phyloP scores from a whole-genome alignment of 2,797 vertebrate species.

The Anas acuta region DNA sequence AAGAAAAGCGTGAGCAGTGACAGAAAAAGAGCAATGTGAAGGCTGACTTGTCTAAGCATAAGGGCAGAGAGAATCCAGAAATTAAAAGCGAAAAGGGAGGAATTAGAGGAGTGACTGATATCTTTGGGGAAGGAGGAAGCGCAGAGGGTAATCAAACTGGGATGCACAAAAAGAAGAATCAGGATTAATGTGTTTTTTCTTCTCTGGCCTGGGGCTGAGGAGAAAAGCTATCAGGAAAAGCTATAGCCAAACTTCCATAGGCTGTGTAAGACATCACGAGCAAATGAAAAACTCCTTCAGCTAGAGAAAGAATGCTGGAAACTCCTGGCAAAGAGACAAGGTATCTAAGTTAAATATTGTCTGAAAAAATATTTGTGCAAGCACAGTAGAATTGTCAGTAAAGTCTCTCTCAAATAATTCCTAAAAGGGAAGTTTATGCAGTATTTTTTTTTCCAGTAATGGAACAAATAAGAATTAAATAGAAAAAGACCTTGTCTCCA shows the following conservation, averaged over 20 bases:
- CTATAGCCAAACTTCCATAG: not conserved
- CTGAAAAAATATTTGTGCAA: not conserved
- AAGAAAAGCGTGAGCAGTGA: not conserved
- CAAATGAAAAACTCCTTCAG: not conserved
- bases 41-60: not conserved
- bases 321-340: not conserved
- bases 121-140: not conserved
- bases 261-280: not conserved
- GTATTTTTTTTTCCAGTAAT: not conserved
- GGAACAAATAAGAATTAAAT: not conserved
- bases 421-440: not conserved
- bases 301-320: not conserved
- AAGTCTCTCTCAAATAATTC: not conserved
- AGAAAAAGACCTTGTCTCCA: not conserved
- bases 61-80: not conserved
- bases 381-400: not conserved
- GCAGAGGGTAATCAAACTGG: not conserved
- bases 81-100: not conserved
- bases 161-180: not conserved
- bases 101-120: not conserved
- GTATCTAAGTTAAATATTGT: not conserved
- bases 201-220: not conserved
- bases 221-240: accelerated
- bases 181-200: not conserved
- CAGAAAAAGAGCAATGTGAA: not conserved